These are phyloP conservation scores for Oreochromis grahami DNA, from an alignment of 2,797 vertebrate genomes.

Conservation along the genomic window DNA sequence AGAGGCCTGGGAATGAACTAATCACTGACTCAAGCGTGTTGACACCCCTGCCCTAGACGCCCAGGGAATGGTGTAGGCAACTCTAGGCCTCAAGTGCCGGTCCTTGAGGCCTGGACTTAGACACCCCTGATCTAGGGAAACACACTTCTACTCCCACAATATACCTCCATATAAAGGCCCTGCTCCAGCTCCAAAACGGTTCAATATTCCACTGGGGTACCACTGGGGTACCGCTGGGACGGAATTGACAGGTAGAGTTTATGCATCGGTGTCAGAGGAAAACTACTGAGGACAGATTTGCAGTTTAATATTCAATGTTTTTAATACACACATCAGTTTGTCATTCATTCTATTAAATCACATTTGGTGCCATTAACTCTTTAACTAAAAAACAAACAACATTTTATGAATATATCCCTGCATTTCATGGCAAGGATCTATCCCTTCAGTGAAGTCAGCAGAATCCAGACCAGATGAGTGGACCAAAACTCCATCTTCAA, in stretches of 20 bases:
- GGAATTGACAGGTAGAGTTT: constrained; percentile 88
- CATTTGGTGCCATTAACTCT: neutral
- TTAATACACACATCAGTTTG: neutral
- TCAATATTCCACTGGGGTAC: constrained; percentile 89
- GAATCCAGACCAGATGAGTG: neutral
- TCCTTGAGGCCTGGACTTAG: neutral
- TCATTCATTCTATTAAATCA: neutral
- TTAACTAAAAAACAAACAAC: neutral
- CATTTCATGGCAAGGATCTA: neutral
- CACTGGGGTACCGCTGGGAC: constrained; percentile 95
- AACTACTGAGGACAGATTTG: neutral
- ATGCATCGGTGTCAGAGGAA: neutral
- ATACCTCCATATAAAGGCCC: constrained; percentile 85
- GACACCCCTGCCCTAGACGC: neutral
- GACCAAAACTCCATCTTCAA: neutral
- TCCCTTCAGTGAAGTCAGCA: neutral
- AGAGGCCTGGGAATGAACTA: neutral
- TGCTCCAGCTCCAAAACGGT: constrained; percentile 90
- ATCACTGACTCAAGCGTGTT: neutral
- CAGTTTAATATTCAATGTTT: too few relatives aligned
- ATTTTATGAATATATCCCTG: neutral
- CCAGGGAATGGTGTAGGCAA: neutral
- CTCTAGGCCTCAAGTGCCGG: neutral
- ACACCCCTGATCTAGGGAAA: neutral
- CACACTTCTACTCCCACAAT: neutral